Conservation (phyloP, 2,797 vertebrate species). For the Tolypeutes matacus region DNA sequence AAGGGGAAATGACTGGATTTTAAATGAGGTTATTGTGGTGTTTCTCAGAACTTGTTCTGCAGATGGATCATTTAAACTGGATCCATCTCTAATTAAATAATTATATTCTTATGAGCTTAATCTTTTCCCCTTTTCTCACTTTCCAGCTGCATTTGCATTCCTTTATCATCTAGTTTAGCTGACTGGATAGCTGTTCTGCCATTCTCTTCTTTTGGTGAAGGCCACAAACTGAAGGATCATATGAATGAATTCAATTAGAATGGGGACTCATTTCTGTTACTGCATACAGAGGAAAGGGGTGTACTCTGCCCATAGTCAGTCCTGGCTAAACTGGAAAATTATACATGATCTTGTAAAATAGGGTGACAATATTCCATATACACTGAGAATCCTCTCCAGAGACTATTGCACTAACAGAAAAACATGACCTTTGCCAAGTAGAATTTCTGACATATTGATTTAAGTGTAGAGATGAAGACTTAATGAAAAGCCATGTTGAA, state of each 20-base stretch:
- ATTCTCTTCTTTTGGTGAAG: background rate
- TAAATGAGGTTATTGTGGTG: background rate
- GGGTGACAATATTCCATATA: background rate
- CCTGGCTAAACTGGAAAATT: background rate
- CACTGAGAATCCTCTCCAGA: background rate
- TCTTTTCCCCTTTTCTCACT: background rate
- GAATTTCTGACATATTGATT: conserved; percentile 37
- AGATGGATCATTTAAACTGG: conserved; percentile 34
- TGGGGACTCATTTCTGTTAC: background rate
- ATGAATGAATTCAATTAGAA: background rate
- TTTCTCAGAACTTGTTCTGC: background rate
- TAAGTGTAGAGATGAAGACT: background rate
- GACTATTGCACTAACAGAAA: background rate
- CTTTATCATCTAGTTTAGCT: background rate
- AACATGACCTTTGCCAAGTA: conserved; percentile 3
- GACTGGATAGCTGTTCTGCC: background rate
- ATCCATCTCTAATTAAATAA: conserved; percentile 39
- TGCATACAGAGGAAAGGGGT: background rate
- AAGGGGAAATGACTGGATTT: background rate
- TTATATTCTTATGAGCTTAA: background rate
- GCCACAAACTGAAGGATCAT: background rate
- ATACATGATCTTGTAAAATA: background rate
- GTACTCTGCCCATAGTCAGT: background rate
- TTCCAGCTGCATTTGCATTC: background rate
- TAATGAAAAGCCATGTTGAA: background rate